Evolutionary conservation across 2,113 vertebrate species (phyloP), one percentile per base, ranked within the genome.

Genomic region (Asarcornis scutulata): DNA sequence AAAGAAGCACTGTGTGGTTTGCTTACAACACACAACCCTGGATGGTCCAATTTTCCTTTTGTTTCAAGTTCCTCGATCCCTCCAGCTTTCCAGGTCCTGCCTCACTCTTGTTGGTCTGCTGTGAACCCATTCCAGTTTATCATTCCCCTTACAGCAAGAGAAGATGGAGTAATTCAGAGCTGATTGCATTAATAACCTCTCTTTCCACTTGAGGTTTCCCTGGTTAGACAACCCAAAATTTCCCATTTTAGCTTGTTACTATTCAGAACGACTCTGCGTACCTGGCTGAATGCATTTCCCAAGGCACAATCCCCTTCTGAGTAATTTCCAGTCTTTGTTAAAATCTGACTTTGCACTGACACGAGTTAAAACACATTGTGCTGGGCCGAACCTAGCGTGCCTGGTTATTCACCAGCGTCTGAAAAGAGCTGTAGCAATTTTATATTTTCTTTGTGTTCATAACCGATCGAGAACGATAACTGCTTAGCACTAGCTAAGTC

Each of bases 151-250:
- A 22, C 18, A 74, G 63, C 34, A 31, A 77, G 48, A 72, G 20
- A 42, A 83, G 31, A 18, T 4, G 7, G 0, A 0, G 8, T 32
- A 31, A 46, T 73, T 66, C 18, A 15, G 4, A 50, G 17, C 13
- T 88, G 48, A 17, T 42, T 63, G 34, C 32, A 14, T 48, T 66
- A 60, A 56, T 69, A 62, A 56, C 38, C 36, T 75, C 42, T 8
- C 2, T 29, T 34, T 56, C 27, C 46, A 44, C 55, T 34, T 55
- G 17, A 16, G 17, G 13, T 34, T 90, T 79, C 32, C 34, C 31
- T 36, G n/a, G 14, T 68, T 86, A 68, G 13, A 34, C n/a, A 60
- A 31, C 74, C 58, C 32, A 38, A 34, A 36, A 31, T 76, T 73
- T 68, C n/a, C 29, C 46, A 6, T 56, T 88, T 83, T 16, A 69